Evolutionary conservation across 2,113 vertebrate genomes (phyloP), one percentile per base, ranked within the genome.

Genomic region (Leucoraja erinaceus): DNA sequence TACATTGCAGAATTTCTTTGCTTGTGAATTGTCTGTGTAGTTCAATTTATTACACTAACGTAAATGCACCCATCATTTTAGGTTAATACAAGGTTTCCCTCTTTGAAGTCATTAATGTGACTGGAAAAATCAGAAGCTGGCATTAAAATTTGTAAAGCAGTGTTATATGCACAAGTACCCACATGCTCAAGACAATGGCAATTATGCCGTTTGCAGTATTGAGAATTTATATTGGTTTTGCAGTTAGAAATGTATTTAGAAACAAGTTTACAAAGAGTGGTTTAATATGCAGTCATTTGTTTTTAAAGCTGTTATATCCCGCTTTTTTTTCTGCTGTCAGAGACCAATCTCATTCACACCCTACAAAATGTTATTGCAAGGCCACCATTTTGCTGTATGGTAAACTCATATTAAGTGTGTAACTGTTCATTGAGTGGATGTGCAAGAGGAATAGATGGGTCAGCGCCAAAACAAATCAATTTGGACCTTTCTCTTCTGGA

Each of bases 231-330:
- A 72, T 91, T 91, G 90, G 70, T 72, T 91, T 91, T 31, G 33
- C 88, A 74, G 90, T 72, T 91, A 91, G 68, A 91, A 91, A 72
- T 91, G 38, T 91, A 91, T 72, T 91, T 12, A 91, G 68, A 91
- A 63, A 20, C 86, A 90, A 70, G 90, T 91, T 91, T 91, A 91
- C 90, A 91, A 91, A 91, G 90, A 72, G 88, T 54, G 90, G 90
- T 91, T 91, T 91, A 91, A 91, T 54, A 91, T 91, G 90, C 90
- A 91, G 90, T 70, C 90, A 74, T 54, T 91, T 72, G 70, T 72
- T 84, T 86, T 88, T 91, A 91, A 72, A 91, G 90, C 90, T 91
- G 90, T 91, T 25, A 68, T 91, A 91, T 91, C 68, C 90, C 90
- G 47, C 25, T 91, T 91, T 72, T 90, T 90, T 90, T 72, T 72